A percentile compares a stretch with the other conserved stretches of the same genome.
Evolutionary conservation across 2,113 vertebrate genomes (phyloP).

Genomic region (Astur gentilis): DNA sequence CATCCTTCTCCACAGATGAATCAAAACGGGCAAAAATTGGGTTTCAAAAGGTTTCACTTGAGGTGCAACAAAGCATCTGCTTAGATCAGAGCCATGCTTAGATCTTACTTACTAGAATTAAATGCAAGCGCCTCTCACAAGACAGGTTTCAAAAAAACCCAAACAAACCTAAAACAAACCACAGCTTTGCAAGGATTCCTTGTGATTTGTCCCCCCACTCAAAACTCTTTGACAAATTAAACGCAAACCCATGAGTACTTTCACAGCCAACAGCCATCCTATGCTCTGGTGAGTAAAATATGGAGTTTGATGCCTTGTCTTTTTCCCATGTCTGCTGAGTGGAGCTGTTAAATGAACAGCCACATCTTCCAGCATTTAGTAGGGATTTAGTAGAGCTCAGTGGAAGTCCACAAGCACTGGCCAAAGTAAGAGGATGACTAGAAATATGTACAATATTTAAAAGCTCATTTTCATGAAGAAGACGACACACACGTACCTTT

Average conservation of each 20-base stretch:
- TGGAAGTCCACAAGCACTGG: not conserved
- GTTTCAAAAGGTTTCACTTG: not conserved
- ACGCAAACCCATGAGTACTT: fast-evolving
- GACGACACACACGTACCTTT: constrained; percentile 39
- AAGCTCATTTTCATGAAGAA: not conserved
- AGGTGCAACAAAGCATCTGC: not conserved
- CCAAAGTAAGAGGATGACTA: not conserved
- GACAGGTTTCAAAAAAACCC: not conserved
- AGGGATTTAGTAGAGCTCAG: not conserved
- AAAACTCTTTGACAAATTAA: not conserved
- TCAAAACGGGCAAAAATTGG: not conserved
- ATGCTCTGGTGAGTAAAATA: not conserved
- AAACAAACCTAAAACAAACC: not conserved
- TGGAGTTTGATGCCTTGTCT: fast-evolving
- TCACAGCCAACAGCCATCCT: not conserved
- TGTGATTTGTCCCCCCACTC: not conserved
- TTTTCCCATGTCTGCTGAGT: not conserved
- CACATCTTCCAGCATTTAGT: not conserved
- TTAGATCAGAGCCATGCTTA: not conserved
- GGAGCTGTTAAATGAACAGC: not conserved
- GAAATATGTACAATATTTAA: not conserved
- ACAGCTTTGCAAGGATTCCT: not conserved
- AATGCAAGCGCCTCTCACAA: not conserved
- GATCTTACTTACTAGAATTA: not conserved
- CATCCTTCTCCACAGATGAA: not conserved